Conservation (phyloP, 2,888 invertebrate genomes). For the Listrodromus nycthemerus region DNA sequence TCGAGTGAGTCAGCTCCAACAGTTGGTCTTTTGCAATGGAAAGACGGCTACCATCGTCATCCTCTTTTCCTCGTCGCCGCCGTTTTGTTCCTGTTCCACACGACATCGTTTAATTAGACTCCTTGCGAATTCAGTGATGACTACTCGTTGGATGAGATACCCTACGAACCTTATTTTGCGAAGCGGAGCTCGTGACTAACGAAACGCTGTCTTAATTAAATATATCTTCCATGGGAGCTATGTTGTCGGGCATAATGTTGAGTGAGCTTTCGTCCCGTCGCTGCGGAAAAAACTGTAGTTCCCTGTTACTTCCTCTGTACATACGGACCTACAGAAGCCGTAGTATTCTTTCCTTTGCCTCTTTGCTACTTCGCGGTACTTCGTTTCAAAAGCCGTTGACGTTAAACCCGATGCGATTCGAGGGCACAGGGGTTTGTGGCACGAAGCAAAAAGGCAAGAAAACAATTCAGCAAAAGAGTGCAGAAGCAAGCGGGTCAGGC, state of each 20-base stretch:
- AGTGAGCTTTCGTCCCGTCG: slow-evolving; percentile 5
- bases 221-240: not conserved
- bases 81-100: no score
- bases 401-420: not conserved
- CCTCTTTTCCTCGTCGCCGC: not conserved
- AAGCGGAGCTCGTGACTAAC: not conserved
- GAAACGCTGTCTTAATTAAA: not conserved
- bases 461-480: slow-evolving; percentile 23
- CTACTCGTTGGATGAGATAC: not conserved
- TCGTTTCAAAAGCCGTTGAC: slow-evolving; percentile 27
- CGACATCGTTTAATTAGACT: not conserved
- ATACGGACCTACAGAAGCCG: not conserved
- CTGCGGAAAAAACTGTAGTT: not conserved
- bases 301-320: not conserved
- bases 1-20: not conserved
- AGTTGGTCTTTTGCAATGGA: not conserved
- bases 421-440: not conserved
- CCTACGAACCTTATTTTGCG: not conserved
- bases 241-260: not conserved
- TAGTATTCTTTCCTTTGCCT: not conserved
- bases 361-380: slow-evolving; percentile 12
- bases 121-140: not conserved
- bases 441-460: slow-evolving; percentile 33
- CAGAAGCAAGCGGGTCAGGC: not conserved
- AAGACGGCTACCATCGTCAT: not conserved